Conservation (phyloP, 92 coral and sea anemone species). For the Parazoanthus darwini region DNA sequence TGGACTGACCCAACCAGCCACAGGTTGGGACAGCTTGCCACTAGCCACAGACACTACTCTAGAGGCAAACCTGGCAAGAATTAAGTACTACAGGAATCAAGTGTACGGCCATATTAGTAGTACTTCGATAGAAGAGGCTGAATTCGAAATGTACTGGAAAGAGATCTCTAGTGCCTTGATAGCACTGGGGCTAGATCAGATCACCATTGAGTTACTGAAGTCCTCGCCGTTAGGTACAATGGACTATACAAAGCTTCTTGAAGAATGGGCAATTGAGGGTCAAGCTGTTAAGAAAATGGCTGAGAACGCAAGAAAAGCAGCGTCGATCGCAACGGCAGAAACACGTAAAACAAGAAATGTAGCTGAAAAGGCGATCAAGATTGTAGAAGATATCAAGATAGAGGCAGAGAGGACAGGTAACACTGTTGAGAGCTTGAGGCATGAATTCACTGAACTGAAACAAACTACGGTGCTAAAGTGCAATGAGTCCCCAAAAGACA, state of each 20-base stretch:
- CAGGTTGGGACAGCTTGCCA: constrained; percentile 60
- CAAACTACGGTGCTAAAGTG: background rate
- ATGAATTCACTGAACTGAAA: constrained; percentile 16
- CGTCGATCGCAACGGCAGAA: constrained; percentile 9
- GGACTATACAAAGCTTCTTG: constrained; percentile 20
- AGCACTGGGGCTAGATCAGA: constrained; percentile 54
- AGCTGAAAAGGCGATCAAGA: constrained; percentile 24
- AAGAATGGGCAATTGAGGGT: constrained; percentile 26
- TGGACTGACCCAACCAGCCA: constrained; percentile 48
- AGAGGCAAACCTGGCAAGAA: constrained; percentile 66
- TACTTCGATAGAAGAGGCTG: constrained; percentile 32
- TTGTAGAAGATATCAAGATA: constrained; percentile 3
- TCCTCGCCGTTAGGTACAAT: constrained; percentile 21
- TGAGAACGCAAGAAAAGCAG: constrained; percentile 18
- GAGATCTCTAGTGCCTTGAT: constrained; percentile 53
- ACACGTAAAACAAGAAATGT: constrained; percentile 26
- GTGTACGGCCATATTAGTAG: constrained; percentile 55
- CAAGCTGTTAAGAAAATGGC: constrained; percentile 32
- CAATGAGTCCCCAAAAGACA: background rate
- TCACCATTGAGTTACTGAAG: constrained; percentile 11
- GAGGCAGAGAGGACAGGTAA: constrained; percentile 28
- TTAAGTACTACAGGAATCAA: constrained; percentile 59
- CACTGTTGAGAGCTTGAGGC: constrained; percentile 27
- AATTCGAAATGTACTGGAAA: constrained; percentile 51
- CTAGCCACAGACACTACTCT: constrained; percentile 48